A percentile compares a stretch with the other conserved stretches of the same genome.
Evolutionary conservation across 2,113 vertebrate genomes (phyloP).

Genomic region (Amphiprion ocellaris): DNA sequence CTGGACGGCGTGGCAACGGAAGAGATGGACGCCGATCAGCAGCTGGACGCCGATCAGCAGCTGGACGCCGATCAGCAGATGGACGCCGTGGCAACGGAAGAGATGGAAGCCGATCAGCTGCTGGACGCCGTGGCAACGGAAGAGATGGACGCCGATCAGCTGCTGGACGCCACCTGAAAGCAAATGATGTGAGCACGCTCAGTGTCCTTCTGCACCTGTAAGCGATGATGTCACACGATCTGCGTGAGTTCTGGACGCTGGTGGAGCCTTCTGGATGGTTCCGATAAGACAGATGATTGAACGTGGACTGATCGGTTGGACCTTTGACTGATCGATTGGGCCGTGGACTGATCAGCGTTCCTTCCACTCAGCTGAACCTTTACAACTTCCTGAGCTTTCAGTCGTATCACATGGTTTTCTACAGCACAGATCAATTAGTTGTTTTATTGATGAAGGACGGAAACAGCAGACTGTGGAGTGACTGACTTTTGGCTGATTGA

Average conservation of each 20-base stretch:
- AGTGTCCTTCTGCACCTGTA: neutral
- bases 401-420: too few relatives aligned
- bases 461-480: too few relatives aligned
- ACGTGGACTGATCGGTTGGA: too few relatives aligned
- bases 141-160: neutral
- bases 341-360: too few relatives aligned
- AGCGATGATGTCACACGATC: neutral
- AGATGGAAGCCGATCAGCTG: neutral
- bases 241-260: neutral
- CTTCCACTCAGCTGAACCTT: too few relatives aligned
- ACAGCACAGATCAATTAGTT: too few relatives aligned
- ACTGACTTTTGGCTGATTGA: too few relatives aligned
- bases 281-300: too few relatives aligned
- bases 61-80: neutral
- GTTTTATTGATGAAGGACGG: too few relatives aligned
- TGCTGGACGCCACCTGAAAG: conserved; percentile 13
- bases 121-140: neutral
- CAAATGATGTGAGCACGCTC: neutral
- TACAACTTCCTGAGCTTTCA: too few relatives aligned
- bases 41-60: neutral
- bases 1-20: neutral
- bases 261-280: too few relatives aligned
- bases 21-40: neutral
- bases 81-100: neutral
- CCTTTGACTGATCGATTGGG: too few relatives aligned